Percentiles rank a stretch among this genome's conserved stretches.
These are phyloP conservation scores for Syndactyla subalaris DNA, from an alignment of 2,797 vertebrate species.

Conservation along the genomic window DNA sequence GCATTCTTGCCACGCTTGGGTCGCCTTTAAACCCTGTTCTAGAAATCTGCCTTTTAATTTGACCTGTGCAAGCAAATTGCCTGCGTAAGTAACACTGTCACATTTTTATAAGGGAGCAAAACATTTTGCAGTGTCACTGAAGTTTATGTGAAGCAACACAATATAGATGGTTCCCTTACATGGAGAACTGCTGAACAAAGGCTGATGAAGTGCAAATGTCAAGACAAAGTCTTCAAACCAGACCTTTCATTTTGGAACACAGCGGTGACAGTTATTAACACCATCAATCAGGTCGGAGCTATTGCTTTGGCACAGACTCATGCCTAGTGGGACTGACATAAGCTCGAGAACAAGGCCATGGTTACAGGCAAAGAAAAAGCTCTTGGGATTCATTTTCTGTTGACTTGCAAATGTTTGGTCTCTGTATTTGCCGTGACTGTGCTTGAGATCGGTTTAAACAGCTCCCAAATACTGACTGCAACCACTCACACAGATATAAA, in stretches of 20 bases:
- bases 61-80: constrained; percentile 19
- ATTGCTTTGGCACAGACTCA: constrained; percentile 24
- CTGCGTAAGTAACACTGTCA: neutral
- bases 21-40: neutral
- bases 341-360: neutral
- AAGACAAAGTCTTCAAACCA: constrained; percentile 61
- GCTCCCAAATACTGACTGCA: constrained; percentile 4
- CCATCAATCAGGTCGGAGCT: constrained; percentile 53
- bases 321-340: constrained; percentile 41
- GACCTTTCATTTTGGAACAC: constrained; percentile 57
- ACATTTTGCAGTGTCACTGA: constrained; percentile 27
- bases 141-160: constrained; percentile 40
- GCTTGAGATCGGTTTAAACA: neutral
- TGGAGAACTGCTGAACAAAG: constrained; percentile 62
- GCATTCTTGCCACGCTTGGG: neutral
- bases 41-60: constrained; percentile 26
- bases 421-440: neutral
- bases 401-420: constrained; percentile 35
- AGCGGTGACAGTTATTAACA: constrained; percentile 67
- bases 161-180: constrained; percentile 39
- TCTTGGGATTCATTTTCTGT: constrained; percentile 45
- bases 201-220: constrained; percentile 67
- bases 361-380: neutral
- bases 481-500: neutral
- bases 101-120: constrained; percentile 24